These are phyloP conservation scores for Aratinga solstitialis DNA, from an alignment of 2,797 vertebrate species.

Conservation along the genomic window DNA sequence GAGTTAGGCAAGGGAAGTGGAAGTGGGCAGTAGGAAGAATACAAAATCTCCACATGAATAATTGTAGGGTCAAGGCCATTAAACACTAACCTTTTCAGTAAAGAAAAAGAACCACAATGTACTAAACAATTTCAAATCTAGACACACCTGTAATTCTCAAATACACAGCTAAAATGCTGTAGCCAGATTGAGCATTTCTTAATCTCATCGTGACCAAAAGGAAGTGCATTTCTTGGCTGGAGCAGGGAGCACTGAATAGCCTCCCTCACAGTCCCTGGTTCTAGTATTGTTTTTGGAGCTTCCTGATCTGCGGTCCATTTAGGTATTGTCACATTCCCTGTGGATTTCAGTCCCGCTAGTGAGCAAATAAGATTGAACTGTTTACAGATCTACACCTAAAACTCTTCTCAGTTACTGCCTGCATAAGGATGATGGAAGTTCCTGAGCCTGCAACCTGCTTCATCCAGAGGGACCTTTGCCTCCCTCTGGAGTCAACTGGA, in stretches of 20 bases:
- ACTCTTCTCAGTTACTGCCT: background rate
- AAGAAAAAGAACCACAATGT: background rate
- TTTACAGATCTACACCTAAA: background rate
- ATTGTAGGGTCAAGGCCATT: background rate
- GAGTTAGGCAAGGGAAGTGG: background rate
- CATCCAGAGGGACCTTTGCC: background rate
- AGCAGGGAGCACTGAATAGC: background rate
- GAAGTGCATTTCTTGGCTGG: background rate
- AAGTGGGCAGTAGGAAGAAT: background rate
- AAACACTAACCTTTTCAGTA: background rate
- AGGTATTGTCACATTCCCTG: accelerated
- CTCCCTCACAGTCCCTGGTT: background rate
- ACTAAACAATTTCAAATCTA: background rate
- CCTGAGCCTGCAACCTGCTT: background rate
- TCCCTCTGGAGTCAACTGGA: constrained; percentile 27
- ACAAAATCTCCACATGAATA: background rate
- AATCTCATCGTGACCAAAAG: background rate
- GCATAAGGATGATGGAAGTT: background rate
- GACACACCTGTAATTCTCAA: background rate
- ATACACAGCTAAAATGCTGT: background rate
- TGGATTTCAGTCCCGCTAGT: background rate
- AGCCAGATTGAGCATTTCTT: background rate
- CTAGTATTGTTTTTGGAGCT: background rate
- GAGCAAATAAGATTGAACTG: background rate
- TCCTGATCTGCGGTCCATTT: background rate